Evolutionary conservation across 92 coral and sea anemone genomes (phyloP), one percentile per base, ranked within the genome.

Genomic region (Siderastrea siderea): DNA sequence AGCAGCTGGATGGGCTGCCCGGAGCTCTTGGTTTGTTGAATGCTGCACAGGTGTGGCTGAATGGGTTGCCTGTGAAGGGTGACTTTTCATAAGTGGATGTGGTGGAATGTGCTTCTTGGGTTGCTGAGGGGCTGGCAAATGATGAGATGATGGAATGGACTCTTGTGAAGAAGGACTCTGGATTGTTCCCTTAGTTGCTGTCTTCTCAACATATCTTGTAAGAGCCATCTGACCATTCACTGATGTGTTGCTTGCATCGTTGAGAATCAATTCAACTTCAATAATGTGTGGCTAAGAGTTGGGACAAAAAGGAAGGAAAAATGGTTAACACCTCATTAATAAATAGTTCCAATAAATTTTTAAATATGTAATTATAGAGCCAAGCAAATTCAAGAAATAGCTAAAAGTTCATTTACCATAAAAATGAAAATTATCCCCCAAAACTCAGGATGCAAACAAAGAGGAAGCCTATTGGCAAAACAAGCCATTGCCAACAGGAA

Each of bases 221-320:
- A 19, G 68, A 17, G 88, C 81, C 91, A 91, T 91, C 13, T 57
- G 72, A 4, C 72, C 58, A 55, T 91, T 91, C 2, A 87, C 77
- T 49, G 61, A 64, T n/a, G 47, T 14, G n/a, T 14, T 10, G 2
- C 53, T 48, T 72, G 43, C 62, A 11, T 60, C 51, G 60, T 82
- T 73, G 43, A 45, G 57, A 26, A 78, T 19, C 43, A 91, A 71
- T 55, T 91, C 94, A 68, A 91, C 91, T 55, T 91, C 94, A 66
- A 77, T 47, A 52, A 87, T 46, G 68, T 87, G 94, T 45, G 88
- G 70, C 94, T 91, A 44, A 8, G 15, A 26, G 44, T 13, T 45
- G 3, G 19, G 17, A 53, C 48, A 68, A 54, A 64, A 48, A 84
- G 51, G 6, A 46, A 83, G 3, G 64, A 3, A 48, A 48, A 8